Percentiles rank a stretch among this genome's conserved stretches.
Evolutionary conservation across 2,888 invertebrate species (phyloP).

Genomic region (Sarcophaga rosellei): DNA sequence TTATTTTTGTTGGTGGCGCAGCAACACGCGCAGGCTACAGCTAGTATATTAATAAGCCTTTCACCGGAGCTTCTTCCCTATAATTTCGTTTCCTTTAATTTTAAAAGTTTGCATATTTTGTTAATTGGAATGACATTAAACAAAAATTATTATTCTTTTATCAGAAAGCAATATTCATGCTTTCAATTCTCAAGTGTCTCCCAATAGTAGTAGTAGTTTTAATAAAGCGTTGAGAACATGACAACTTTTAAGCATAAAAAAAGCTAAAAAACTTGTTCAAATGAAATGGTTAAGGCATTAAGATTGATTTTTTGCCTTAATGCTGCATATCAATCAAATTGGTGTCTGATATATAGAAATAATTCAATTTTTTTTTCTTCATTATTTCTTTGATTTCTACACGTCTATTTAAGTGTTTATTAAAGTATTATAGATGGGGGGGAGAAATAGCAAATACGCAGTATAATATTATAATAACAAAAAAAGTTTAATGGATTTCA

Average conservation of each 20-base stretch:
- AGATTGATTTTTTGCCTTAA: constrained; percentile 53
- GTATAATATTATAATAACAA: constrained; percentile 28
- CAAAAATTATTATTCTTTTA: neutral
- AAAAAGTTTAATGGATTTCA: constrained; percentile 44
- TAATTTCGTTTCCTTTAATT: no score
- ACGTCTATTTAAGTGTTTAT: constrained; percentile 44
- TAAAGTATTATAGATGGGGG: constrained; percentile 1
- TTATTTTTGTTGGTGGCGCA: no score
- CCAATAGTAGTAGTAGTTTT: neutral
- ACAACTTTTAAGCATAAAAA: constrained; percentile 16
- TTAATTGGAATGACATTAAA: neutral
- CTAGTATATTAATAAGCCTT: no score
- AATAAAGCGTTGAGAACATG: constrained; percentile 28
- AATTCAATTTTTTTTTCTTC: neutral
- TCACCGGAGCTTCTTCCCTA: no score
- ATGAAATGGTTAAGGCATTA: constrained; percentile 51
- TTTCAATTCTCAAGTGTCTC: constrained; percentile 41
- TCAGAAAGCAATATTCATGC: constrained; percentile 12
- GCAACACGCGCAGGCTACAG: no score
- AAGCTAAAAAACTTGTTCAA: constrained; percentile 37
- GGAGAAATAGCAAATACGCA: constrained; percentile 8
- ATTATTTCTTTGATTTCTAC: neutral
- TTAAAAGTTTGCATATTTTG: neutral
- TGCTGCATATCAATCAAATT: constrained; percentile 59
- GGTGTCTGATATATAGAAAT: neutral